Percentiles rank a stretch among this genome's conserved stretches.
Evolutionary conservation across 1,140 invertebrate genomes (phyloP).

Genomic region (Drosophila persimilis): DNA sequence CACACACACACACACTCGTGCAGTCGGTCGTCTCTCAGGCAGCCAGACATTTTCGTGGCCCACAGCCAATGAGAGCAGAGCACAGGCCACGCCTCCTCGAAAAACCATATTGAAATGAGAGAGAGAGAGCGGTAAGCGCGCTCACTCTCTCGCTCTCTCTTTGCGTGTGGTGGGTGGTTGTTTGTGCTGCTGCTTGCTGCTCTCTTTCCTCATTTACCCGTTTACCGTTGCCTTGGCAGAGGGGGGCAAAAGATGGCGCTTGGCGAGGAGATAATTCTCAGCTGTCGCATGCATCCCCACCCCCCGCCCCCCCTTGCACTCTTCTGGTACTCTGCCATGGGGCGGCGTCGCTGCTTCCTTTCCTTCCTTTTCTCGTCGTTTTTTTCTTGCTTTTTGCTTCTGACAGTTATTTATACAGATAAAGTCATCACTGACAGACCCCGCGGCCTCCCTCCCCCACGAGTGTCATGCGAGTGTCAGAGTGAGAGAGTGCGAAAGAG

Average conservation of each 20-base stretch:
- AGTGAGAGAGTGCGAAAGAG: conserved; percentile 14
- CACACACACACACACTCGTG: conserved; percentile 20
- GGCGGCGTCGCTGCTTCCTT: conserved; percentile 1
- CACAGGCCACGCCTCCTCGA: no score
- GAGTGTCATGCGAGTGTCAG: conserved; percentile 3
- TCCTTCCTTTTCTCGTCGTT: conserved; percentile 7
- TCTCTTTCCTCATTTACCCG: conserved; percentile 29
- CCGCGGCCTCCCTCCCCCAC: conserved; percentile 34
- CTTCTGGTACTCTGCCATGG: conserved; percentile 11
- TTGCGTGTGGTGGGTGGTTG: conserved; percentile 35
- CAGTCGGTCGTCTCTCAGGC: conserved; percentile 19
- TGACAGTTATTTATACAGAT: conserved; percentile 82
- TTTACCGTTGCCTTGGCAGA: conserved; percentile 47
- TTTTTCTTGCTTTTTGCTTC: conserved; percentile 34
- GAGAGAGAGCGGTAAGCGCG: no score
- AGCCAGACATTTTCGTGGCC: no score
- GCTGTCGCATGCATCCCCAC: not conserved
- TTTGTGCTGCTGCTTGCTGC: conserved; percentile 41
- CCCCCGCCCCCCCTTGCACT: not conserved
- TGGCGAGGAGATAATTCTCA: conserved; percentile 24
- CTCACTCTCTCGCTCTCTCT: conserved; percentile 27
- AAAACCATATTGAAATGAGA: no score
- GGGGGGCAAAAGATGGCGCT: conserved; percentile 63
- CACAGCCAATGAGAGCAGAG: no score
- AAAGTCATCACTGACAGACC: conserved; percentile 78